These are phyloP conservation scores for Euspilapteryx auroguttella DNA, from an alignment of 2,888 invertebrate species.

Conservation along the genomic window DNA sequence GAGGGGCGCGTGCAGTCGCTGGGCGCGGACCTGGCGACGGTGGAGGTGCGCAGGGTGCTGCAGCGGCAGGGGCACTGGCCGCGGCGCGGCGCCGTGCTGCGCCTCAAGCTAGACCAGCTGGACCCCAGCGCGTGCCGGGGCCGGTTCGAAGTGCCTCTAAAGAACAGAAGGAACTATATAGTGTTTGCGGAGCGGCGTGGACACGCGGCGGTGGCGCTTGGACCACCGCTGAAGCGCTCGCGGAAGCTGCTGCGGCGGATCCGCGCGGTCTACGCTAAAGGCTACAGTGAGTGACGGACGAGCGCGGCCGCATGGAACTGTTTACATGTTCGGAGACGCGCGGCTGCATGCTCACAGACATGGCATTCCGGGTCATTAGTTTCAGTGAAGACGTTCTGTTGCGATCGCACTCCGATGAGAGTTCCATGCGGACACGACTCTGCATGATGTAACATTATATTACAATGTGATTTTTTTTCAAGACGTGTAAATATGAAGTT, in stretches of 20 bases:
- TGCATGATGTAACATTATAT: no score
- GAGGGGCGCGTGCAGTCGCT: conserved; percentile 50
- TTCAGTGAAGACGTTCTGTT: no score
- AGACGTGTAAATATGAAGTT: no score
- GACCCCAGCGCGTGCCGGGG: conserved; percentile 36
- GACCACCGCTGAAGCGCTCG: conserved; percentile 45
- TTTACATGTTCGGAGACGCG: no score
- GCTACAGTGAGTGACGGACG: conserved; percentile 56
- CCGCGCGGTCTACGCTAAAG: conserved; percentile 48
- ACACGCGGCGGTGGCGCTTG: conserved; percentile 45
- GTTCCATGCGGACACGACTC: no score
- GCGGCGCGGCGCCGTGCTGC: conserved; percentile 30
- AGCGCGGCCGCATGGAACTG: no score
- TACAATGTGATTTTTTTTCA: no score
- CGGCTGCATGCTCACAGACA: no score
- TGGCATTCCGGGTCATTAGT: no score
- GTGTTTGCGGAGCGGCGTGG: conserved; percentile 50
- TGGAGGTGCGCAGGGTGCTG: conserved; percentile 41
- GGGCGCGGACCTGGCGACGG: conserved; percentile 35
- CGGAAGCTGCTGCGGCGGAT: conserved; percentile 42
- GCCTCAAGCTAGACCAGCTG: conserved; percentile 28
- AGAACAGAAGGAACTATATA: conserved; percentile 46
- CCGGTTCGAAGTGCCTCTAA: conserved; percentile 48
- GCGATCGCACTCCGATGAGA: no score
- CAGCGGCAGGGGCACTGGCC: conserved; percentile 47